Evolutionary conservation across 2,113 vertebrate species (phyloP), one percentile per base, ranked within the genome.

Genomic region (Catharus minimus): DNA sequence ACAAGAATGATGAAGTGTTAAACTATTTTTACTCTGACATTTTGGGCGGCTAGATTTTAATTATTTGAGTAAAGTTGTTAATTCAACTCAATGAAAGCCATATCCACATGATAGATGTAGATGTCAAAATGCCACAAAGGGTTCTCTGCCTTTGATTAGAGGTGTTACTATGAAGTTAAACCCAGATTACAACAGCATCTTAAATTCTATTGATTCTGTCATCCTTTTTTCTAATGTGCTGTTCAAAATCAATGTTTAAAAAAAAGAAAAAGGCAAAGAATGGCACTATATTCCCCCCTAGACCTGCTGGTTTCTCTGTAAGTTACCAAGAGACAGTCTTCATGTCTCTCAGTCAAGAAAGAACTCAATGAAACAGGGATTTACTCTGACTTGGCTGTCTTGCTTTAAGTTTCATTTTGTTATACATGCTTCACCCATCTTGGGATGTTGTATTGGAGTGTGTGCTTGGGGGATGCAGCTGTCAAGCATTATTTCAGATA

Each of bases 141-240:
- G 57, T 91, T 96, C 90, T 53, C 52, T 2, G 26, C 86, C 89
- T 97, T 95, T 97, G 94, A 96, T 96, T 97, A 96, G 97, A 97
- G 78, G 89, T 94, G 84, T 94, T 96, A 81, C 85, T 95, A 50
- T 65, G 65, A 50, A 92, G 85, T 96, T 97, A 95, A 94, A 94
- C 81, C 74, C 86, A 94, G 93, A 97, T 94, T 97, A 97, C 92
- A 88, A 95, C 87, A 92, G 83, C 96, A 92, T 94, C 89, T 97
- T 96, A 92, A 95, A 95, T 93, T 96, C 82, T 96, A 90, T 95
- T 88, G 91, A 97, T 97, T 96, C 88, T 97, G 83, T 97, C 89
- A 96, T 84, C 64, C 76, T 93, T 82, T 89, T 87, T 95, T 95
- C 79, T 91, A 92, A 95, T 87, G 53, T 90, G 53, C 76, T 92